These are phyloP conservation scores for Mylabris sibirica DNA, from an alignment of 2,888 invertebrate species.

Conservation along the genomic window DNA sequence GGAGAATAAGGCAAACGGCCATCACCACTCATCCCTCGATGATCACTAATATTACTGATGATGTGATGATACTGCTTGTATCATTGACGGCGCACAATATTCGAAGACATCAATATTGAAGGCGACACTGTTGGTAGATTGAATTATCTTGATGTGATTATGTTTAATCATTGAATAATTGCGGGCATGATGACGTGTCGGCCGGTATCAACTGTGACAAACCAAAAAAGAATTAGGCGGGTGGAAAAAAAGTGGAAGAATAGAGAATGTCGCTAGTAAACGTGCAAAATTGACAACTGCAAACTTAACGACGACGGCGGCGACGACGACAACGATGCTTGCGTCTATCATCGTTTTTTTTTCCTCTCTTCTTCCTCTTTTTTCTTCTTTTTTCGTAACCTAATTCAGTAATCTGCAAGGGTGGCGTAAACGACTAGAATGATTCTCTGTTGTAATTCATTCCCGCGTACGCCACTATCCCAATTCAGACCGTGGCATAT, in stretches of 20 bases:
- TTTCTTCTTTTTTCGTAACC: conserved; percentile 16
- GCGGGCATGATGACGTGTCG: conserved; percentile 21
- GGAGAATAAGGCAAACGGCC: conserved; percentile 11
- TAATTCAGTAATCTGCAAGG: conserved; percentile 27
- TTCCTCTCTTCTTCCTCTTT: conserved; percentile 15
- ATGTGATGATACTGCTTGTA: too few relatives aligned
- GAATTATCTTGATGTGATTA: conserved; percentile 31
- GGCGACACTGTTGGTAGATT: conserved; percentile 9
- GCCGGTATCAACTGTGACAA: conserved; percentile 15
- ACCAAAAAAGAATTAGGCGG: background rate
- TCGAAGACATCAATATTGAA: background rate
- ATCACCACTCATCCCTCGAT: background rate
- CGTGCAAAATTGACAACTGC: conserved; percentile 5
- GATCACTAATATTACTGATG: background rate
- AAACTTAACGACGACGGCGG: conserved; percentile 23
- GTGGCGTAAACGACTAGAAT: conserved; percentile 27
- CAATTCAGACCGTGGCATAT: conserved; percentile 31
- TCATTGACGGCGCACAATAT: background rate
- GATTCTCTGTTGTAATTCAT: conserved; percentile 45
- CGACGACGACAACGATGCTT: too few relatives aligned
- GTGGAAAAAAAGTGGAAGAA: background rate
- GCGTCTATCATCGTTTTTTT: conserved; percentile 29
- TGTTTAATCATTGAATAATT: conserved; percentile 35
- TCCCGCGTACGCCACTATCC: conserved; percentile 28
- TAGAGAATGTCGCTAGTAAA: background rate